phyloP scores from a whole-genome alignment of 2,888 invertebrate species.

The Brenthis ino region DNA sequence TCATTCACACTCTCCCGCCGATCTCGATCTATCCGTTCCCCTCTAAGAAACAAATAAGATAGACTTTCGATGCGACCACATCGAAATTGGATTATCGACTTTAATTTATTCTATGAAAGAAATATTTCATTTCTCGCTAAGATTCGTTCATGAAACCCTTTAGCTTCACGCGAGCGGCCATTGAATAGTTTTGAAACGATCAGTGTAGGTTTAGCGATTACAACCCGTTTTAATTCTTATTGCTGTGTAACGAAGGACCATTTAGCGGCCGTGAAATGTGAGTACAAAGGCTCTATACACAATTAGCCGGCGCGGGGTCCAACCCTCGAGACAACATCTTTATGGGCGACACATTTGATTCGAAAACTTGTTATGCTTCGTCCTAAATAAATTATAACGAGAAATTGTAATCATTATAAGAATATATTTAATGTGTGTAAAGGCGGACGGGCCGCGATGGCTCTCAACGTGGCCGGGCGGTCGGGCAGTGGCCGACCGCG shows the following conservation, averaged over 20 bases:
- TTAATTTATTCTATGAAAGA: constrained; percentile 80
- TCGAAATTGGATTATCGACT: constrained; percentile 77
- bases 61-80: constrained; percentile 57
- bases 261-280: constrained; percentile 60
- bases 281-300: constrained; percentile 73
- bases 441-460: constrained; percentile 51
- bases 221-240: constrained; percentile 81
- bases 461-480: constrained; percentile 50
- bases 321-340: constrained; percentile 80
- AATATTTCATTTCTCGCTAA: constrained; percentile 77
- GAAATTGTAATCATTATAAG: constrained; percentile 70
- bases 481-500: constrained; percentile 45
- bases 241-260: constrained; percentile 70
- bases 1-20: constrained; percentile 78
- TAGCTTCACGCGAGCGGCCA: constrained; percentile 60
- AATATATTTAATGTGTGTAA: constrained; percentile 79
- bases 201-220: constrained; percentile 64
- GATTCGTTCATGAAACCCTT: constrained; percentile 76
- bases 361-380: constrained; percentile 82
- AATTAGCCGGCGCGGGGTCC: constrained; percentile 72
- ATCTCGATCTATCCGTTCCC: constrained; percentile 79
- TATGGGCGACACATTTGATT: constrained; percentile 82
- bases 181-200: constrained; percentile 73
- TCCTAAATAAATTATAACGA: constrained; percentile 82
- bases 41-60: constrained; percentile 70